phyloP scores from a whole-genome alignment of 2,888 invertebrate species.

The Leptothorax acervorum region DNA sequence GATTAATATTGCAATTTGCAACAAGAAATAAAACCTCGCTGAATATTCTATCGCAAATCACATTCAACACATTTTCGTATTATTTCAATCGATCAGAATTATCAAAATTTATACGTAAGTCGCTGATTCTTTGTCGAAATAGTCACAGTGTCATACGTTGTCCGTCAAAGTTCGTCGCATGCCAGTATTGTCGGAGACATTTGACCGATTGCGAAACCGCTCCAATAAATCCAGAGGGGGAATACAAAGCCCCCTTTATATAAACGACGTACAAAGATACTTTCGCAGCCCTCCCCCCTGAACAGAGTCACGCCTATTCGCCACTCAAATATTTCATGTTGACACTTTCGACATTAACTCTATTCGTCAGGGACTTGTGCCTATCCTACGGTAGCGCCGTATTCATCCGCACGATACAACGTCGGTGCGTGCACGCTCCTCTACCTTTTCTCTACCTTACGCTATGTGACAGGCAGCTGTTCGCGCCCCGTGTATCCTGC shows the following conservation, averaged over 20 bases:
- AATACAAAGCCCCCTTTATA: slow-evolving; percentile 69
- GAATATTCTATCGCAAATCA: neutral
- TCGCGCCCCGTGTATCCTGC: slow-evolving; percentile 57
- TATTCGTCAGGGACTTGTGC: slow-evolving; percentile 79
- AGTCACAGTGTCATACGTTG: slow-evolving; percentile 1
- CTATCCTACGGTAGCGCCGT: slow-evolving; percentile 59
- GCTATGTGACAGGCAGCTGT: slow-evolving; percentile 65
- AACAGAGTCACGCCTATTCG: slow-evolving; percentile 78
- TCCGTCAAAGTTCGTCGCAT: slow-evolving; percentile 8
- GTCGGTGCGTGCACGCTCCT: slow-evolving; percentile 57
- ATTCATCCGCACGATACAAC: slow-evolving; percentile 67
- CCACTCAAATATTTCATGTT: slow-evolving; percentile 82
- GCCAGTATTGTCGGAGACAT: slow-evolving; percentile 4
- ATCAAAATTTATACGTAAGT: neutral
- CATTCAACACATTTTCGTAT: neutral
- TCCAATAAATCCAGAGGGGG: slow-evolving; percentile 72
- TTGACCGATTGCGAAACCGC: slow-evolving; percentile 46
- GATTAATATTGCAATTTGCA: neutral
- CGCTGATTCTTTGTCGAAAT: neutral
- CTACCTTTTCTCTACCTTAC: slow-evolving; percentile 57
- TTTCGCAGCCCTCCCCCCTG: slow-evolving; percentile 54
- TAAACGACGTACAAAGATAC: slow-evolving; percentile 65
- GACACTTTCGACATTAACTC: slow-evolving; percentile 82
- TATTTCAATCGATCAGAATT: neutral
- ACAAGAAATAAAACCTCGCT: neutral